Conservation (phyloP, 2,113 vertebrate genomes). For the Chauna torquata region DNA sequence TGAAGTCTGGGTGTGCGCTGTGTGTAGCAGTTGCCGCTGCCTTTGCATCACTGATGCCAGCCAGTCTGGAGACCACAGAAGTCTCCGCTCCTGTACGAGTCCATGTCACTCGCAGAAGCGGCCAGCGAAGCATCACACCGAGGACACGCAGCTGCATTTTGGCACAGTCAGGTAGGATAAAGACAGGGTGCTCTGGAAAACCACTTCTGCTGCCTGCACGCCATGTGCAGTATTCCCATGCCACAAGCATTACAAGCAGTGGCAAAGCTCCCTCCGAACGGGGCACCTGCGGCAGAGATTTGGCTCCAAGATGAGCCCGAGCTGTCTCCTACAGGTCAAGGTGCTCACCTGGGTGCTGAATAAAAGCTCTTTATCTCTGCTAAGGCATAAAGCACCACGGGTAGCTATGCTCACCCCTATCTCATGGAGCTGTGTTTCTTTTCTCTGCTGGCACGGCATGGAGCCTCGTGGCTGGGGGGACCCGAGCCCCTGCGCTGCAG, state of each 20-base stretch:
- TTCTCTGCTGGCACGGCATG: too few species aligned
- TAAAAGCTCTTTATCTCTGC: neutral
- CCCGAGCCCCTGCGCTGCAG: neutral
- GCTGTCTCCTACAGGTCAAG: neutral
- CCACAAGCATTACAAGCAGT: neutral
- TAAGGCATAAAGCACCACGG: neutral
- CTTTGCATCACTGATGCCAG: neutral
- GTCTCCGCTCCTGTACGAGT: accelerated
- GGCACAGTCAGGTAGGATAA: neutral
- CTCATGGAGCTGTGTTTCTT: neutral
- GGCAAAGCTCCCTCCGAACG: too few species aligned
- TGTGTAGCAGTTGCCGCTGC: neutral
- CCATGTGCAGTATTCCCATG: accelerated
- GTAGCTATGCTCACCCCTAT: neutral
- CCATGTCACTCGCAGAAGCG: accelerated
- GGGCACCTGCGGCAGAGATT: too few species aligned
- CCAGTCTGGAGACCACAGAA: neutral
- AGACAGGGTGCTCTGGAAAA: neutral
- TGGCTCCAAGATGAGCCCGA: neutral
- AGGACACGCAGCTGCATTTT: neutral
- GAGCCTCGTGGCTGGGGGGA: neutral
- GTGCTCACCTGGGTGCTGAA: neutral
- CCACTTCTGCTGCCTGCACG: neutral
- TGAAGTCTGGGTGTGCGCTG: neutral
- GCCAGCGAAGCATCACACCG: accelerated